Evolutionary conservation across 2,797 vertebrate genomes (phyloP), one percentile per base, ranked within the genome.

Genomic region (Microtus agrestis): DNA sequence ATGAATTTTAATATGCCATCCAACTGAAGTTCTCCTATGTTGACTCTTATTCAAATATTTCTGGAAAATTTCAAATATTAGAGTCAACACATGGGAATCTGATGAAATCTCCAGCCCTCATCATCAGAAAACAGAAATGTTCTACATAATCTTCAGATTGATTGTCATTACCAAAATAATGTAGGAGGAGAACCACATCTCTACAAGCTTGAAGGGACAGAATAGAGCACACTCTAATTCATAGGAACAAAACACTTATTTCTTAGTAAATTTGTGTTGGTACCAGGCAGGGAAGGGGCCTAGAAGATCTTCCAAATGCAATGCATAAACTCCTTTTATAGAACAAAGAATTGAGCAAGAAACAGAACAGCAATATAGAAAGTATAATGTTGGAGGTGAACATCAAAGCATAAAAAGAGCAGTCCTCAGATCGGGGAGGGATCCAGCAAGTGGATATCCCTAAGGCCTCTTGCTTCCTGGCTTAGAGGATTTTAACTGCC

Each of bases 1-100:
- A n/a, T n/a, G n/a, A n/a, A n/a, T n/a, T n/a, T n/a, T n/a, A n/a
- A 63, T 90, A 87, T 31, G 89, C 46, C 37, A 31, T 48, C 14
- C 43, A 17, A 40, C 10, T 37, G 17, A 9, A 90, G 63, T 84
- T 56, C 40, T 76, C 48, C 25, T 81, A 10, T 63, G 31, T 67
- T 91, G 94, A 27, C 25, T 87, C 13, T 74, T 71, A 78, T n/a
- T 96, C 73, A 51, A 67, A 23, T 6, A 23, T 81, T 89, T 91
- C 56, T 15, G 15, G 25, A 54, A 59, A 56, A 31, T 73, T 34
- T 19, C 69, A 74, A 59, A 61, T 88, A 56, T 13, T 87, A 59
- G 5, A 43, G 21, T 43, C 63, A 73, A 80, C 1, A 34, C 40
- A 9, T 78, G 40, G 87, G 7, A 76, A 85, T 88, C 40, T 77